Base-by-base conservation (phyloP, 2,888 invertebrate species). In the Pristionchus exspectatus region DNA sequence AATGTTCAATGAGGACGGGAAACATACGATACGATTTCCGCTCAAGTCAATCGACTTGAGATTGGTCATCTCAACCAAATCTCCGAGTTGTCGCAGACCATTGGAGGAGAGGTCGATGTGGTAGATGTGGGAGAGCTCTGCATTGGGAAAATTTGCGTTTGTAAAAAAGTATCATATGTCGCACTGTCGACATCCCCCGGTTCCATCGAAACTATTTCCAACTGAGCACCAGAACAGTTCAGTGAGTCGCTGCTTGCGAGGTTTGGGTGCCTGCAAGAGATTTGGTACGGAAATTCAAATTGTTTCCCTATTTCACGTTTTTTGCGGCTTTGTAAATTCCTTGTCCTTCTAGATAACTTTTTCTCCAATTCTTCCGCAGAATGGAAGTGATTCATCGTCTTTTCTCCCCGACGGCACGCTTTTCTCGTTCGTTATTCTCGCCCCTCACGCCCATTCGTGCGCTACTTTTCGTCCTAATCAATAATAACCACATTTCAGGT, bases 61-160 rank as follows among this genome's bases (percentile, higher is more conserved):
- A 50, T 89, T 66, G 50, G 86, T 30, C 86, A 92, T 86, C 33
- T 92, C 90, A 38, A 90, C 90, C 2, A 92, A 56, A 63, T 92
- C 92, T 63, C 92, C 88, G 18, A 91, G 59, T 69, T 90, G 90
- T 63, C 92, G 89, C 5, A 92, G 88, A 16, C 66, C 21, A 69
- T 92, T 92, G 50, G 77, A 33, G 24, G 92, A 92, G 66, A 92
- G 87, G 50, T 92, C 89, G 30, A 92, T 56, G 14, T 88, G 63
- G 7, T 89, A 87, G 81, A 91, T 84, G 81, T 91, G 91, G 69
- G 87, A 69, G 66, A 87, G 87, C 12, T 44, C 50, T 54, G 66
- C n/a, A n/a, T n/a, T n/a, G n/a, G n/a, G n/a, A n/a, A n/a, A n/a
- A n/a, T n/a, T n/a, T n/a, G n/a, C n/a, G n/a, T n/a, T n/a, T n/a